Evolutionary conservation across 2,113 vertebrate genomes (phyloP).

Genomic region (Chaetodon trifascialis): DNA sequence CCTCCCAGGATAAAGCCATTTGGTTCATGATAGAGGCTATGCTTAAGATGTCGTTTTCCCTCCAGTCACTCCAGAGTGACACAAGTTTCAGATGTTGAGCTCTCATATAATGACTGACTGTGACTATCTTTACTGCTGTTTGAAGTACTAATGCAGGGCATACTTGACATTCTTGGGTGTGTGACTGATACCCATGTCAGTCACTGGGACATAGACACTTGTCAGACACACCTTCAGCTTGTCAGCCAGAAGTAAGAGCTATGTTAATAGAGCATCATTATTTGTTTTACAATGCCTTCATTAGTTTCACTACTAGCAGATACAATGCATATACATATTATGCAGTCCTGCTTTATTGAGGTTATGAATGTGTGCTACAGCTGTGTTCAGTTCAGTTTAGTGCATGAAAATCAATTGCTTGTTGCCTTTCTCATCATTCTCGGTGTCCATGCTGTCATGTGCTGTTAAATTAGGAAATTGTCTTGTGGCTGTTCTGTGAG

Average conservation of each 20-base stretch:
- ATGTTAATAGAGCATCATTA: not conserved
- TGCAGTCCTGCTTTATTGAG: not conserved
- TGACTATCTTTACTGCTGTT: not conserved
- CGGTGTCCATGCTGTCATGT: not conserved
- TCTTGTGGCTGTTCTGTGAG: not conserved
- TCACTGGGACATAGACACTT: not conserved
- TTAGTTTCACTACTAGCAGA: not conserved
- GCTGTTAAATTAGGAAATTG: not conserved
- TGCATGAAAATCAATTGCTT: not conserved
- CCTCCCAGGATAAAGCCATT: slow-evolving; percentile 31
- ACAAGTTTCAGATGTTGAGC: not conserved
- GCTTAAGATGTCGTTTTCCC: not conserved
- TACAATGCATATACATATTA: not conserved
- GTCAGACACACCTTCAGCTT: slow-evolving; percentile 8
- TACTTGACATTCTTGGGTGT: slow-evolving; percentile 45
- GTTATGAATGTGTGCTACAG: not conserved
- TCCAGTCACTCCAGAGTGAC: not conserved
- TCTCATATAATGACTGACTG: not conserved
- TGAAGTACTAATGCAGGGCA: slow-evolving; percentile 5
- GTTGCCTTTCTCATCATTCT: not conserved
- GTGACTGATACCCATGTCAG: slow-evolving; percentile 1
- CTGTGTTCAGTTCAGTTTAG: not conserved
- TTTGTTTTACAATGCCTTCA: not conserved
- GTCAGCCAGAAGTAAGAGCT: not conserved
- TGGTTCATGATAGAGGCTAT: slow-evolving; percentile 28